These are phyloP conservation scores for Trichechus manatus DNA, from an alignment of 2,113 vertebrate species.

Conservation along the genomic window DNA sequence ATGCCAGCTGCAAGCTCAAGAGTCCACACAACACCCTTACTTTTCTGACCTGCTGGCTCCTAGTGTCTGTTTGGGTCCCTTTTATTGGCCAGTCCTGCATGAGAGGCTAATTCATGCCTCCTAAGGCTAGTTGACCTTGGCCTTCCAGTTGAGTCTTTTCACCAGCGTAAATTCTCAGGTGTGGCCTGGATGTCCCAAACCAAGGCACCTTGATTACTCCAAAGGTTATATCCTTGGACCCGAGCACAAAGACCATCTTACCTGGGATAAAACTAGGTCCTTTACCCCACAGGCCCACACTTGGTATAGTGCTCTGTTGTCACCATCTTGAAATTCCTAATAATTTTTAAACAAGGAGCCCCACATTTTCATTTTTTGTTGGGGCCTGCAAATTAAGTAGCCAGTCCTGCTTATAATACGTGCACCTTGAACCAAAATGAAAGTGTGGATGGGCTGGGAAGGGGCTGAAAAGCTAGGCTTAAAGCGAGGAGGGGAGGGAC, in stretches of 20 bases:
- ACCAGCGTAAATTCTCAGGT: no score
- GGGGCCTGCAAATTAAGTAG: background rate
- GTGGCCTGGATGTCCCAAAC: background rate
- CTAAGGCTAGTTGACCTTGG: background rate
- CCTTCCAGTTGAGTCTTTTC: background rate
- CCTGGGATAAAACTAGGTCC: background rate
- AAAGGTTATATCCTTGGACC: background rate
- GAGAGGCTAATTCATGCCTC: background rate
- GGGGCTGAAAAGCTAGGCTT: background rate
- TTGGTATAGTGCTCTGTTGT: background rate
- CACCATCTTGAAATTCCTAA: background rate
- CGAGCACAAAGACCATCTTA: background rate
- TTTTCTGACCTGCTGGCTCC: background rate
- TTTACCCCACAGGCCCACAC: no score
- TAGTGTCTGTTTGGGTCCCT: background rate
- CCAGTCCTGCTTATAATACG: background rate
- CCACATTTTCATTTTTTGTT: background rate
- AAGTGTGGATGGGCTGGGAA: background rate
- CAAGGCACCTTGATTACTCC: background rate
- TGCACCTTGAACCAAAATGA: background rate
- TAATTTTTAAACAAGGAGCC: background rate
- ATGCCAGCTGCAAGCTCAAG: background rate
- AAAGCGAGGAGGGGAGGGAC: background rate
- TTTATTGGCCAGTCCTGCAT: background rate
- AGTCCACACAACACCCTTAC: background rate